Percentiles rank a stretch among this genome's conserved stretches.
phyloP scores from a whole-genome alignment of 2,113 vertebrate species.

The Oceanodroma tethys region DNA sequence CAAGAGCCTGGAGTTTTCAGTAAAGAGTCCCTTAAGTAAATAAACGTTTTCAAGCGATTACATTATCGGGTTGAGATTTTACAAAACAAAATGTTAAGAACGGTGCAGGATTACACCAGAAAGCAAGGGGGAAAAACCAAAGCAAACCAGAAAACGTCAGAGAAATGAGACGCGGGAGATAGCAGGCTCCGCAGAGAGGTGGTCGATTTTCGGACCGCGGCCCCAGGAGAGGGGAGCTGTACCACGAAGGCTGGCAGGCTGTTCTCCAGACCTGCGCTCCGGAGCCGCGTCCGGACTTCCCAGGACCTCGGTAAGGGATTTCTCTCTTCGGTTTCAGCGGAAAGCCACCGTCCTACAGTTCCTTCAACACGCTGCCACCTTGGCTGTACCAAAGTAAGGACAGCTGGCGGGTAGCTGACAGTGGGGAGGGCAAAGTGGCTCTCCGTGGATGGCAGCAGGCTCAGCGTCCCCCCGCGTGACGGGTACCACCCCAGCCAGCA shows the following conservation, averaged over 20 bases:
- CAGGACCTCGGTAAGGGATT: neutral
- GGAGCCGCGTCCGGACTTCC: neutral
- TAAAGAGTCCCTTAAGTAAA: conserved; percentile 78
- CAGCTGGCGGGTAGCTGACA: neutral
- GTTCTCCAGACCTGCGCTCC: too few species aligned
- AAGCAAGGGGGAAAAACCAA: neutral
- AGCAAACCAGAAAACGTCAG: fast-evolving
- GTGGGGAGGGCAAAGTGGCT: fast-evolving
- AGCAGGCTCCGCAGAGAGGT: neutral
- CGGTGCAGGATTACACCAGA: neutral
- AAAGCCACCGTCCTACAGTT: neutral
- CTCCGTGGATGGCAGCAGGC: fast-evolving
- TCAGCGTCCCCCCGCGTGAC: fast-evolving
- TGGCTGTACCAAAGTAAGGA: fast-evolving
- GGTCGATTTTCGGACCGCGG: neutral
- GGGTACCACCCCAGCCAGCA: too few species aligned
- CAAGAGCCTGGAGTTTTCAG: conserved; percentile 72
- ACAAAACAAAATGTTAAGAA: neutral
- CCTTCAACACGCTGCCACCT: too few species aligned
- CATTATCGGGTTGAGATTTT: conserved; percentile 38
- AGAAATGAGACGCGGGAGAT: neutral
- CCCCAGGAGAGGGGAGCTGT: neutral
- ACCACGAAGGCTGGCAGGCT: neutral
- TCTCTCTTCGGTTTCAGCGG: too few species aligned
- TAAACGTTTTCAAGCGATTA: conserved; percentile 65